These are phyloP conservation scores for Tetraodon nigroviridis DNA, from an alignment of 2,113 vertebrate species.

Conservation along the genomic window DNA sequence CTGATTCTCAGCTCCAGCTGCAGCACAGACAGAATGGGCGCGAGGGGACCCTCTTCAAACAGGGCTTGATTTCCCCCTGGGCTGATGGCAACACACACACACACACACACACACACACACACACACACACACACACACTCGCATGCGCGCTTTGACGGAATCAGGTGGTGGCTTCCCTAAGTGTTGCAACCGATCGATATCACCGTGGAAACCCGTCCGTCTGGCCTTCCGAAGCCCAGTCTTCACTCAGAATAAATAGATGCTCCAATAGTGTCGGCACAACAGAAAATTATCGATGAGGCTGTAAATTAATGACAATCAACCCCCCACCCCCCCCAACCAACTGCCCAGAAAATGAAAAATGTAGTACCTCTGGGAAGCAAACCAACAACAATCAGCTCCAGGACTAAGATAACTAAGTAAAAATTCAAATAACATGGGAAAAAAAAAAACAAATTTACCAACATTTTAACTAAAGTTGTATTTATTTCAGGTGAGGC, in stretches of 20 bases:
- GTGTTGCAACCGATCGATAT: neutral
- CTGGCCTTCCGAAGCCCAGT: neutral
- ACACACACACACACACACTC: conserved; percentile 22
- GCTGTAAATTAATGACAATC: conserved; percentile 25
- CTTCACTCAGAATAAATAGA: neutral
- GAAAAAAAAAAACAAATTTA: neutral
- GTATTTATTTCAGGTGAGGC: no score
- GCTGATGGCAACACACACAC: conserved; percentile 25
- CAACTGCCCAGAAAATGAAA: conserved; percentile 5
- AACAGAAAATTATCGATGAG: neutral
- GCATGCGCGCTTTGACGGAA: conserved; percentile 20
- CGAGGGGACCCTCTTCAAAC: conserved; percentile 49
- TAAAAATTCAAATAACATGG: conserved; percentile 17
- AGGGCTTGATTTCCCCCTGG: conserved; percentile 47
- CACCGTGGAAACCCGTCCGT: neutral
- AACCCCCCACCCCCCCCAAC: conserved; percentile 7
- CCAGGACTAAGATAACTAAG: conserved; percentile 14
- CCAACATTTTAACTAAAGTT: no score
- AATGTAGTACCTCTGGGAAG: conserved; percentile 29
- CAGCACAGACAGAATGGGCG: conserved; percentile 1
- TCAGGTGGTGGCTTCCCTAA: conserved; percentile 17
- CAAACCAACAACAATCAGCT: conserved; percentile 12
- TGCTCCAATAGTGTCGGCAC: neutral
- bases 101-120: conserved; percentile 21
- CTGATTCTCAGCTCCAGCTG: conserved; percentile 40